These are phyloP conservation scores for Ctenopoma kingsleyae DNA, from an alignment of 2,797 vertebrate species.

Conservation along the genomic window DNA sequence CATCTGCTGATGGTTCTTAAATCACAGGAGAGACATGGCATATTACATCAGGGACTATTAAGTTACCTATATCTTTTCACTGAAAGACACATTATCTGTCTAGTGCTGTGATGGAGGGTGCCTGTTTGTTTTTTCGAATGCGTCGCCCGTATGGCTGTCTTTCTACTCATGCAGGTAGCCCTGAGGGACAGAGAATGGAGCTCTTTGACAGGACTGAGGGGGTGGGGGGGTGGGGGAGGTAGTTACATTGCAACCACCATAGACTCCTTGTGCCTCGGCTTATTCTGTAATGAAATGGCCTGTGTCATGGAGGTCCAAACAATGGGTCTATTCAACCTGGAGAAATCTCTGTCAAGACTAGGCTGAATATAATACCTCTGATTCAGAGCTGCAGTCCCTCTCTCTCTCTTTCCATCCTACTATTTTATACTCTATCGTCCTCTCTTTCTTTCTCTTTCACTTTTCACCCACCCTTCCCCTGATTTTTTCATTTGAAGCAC, in stretches of 20 bases:
- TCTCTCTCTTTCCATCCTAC: conserved; percentile 68
- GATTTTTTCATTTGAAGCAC: too few relatives aligned
- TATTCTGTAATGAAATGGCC: conserved; percentile 84
- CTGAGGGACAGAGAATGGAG: conserved; percentile 66
- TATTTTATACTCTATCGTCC: conserved; percentile 42
- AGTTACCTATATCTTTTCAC: conserved; percentile 63
- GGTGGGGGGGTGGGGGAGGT: conserved; percentile 36
- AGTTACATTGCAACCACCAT: conserved; percentile 75
- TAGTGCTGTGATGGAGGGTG: conserved; percentile 61
- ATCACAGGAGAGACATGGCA: conserved; percentile 52
- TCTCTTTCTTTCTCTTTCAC: conserved; percentile 32
- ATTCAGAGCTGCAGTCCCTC: conserved; percentile 73
- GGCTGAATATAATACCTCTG: conserved; percentile 83
- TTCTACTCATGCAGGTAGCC: conserved; percentile 75
- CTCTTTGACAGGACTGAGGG: conserved; percentile 67
- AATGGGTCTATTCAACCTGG: conserved; percentile 83
- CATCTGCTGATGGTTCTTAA: conserved; percentile 49
- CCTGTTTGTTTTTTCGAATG: conserved; percentile 75
- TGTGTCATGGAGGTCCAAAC: conserved; percentile 84
- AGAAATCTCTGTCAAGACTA: conserved; percentile 79
- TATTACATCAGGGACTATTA: conserved; percentile 74
- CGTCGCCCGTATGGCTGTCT: conserved; percentile 73
- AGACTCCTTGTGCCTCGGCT: conserved; percentile 70
- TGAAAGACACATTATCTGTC: conserved; percentile 59
- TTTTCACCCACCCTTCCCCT: neutral